These are phyloP conservation scores for Loripinus fragilis DNA, from an alignment of 2,888 invertebrate genomes.

Conservation along the genomic window DNA sequence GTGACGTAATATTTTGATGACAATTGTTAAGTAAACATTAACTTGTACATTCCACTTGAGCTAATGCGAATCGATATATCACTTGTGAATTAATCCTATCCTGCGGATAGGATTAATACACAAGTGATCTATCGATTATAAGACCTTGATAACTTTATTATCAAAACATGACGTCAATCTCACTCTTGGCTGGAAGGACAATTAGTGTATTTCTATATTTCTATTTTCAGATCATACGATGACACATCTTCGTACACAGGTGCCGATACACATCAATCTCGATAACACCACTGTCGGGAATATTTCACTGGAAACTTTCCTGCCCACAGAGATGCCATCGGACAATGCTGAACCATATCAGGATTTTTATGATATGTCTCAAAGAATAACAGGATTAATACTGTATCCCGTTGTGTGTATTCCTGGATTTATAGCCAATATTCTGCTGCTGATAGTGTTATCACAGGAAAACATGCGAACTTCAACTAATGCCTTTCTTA, in stretches of 20 bases:
- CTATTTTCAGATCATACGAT: background rate
- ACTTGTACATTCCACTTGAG: too few species aligned
- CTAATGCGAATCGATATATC: too few species aligned
- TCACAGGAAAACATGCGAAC: conserved; percentile 74
- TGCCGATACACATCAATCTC: background rate
- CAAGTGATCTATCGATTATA: too few species aligned
- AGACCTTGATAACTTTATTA: too few species aligned
- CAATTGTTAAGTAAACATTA: too few species aligned
- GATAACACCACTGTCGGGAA: background rate
- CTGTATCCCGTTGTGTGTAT: conserved; percentile 78
- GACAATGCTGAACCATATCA: conserved; percentile 1
- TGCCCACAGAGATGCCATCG: conserved; percentile 4
- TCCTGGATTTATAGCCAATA: conserved; percentile 75
- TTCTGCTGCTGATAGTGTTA: conserved; percentile 75
- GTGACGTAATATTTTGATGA: too few species aligned
- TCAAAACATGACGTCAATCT: too few species aligned
- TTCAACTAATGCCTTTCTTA: conserved; percentile 79
- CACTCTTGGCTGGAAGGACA: too few species aligned
- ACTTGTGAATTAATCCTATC: too few species aligned
- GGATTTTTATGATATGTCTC: conserved; percentile 73
- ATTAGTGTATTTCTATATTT: background rate
- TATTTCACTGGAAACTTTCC: background rate
- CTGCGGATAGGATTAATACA: too few species aligned
- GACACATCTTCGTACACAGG: background rate
- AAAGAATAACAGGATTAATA: conserved; percentile 76